phyloP scores from a whole-genome alignment of 2,113 vertebrate genomes.

The Stigmatopora argus region DNA sequence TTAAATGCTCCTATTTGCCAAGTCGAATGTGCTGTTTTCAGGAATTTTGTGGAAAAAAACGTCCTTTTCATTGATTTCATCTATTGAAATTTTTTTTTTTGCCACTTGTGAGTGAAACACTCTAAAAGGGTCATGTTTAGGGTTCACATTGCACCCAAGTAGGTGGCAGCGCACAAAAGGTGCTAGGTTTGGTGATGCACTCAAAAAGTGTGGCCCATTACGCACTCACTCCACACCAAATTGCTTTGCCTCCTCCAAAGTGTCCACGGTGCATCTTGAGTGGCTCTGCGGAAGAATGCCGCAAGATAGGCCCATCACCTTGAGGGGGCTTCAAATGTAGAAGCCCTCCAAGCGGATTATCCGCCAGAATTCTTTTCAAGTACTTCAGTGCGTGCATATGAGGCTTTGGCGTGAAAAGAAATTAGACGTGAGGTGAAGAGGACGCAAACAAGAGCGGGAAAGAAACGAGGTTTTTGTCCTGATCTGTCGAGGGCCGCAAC shows the following conservation, averaged over 20 bases:
- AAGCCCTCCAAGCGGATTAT: not conserved
- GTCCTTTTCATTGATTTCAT: not conserved
- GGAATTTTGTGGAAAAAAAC: not conserved
- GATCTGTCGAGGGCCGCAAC: not conserved
- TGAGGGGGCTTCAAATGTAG: constrained; percentile 35
- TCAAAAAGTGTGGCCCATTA: constrained; percentile 36
- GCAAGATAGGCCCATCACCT: constrained; percentile 31
- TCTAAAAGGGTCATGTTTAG: constrained; percentile 12
- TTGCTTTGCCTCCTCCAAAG: constrained; percentile 28
- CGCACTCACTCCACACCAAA: constrained; percentile 29
- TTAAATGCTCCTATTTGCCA: not conserved
- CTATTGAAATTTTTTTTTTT: not conserved
- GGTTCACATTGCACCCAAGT: not conserved
- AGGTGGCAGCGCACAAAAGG: constrained; percentile 11
- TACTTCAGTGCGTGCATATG: not conserved
- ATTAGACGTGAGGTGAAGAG: constrained; percentile 5
- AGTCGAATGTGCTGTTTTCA: not conserved
- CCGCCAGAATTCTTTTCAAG: constrained; percentile 32
- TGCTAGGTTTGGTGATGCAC: constrained; percentile 26
- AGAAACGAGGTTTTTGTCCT: not conserved
- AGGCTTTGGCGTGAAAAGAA: not conserved
- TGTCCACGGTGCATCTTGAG: constrained; percentile 27
- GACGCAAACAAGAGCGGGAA: not conserved
- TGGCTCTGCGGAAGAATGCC: constrained; percentile 29
- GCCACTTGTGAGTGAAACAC: not conserved